These are phyloP conservation scores for Thunnus albacares DNA, from an alignment of 2,797 vertebrate genomes.

Conservation along the genomic window DNA sequence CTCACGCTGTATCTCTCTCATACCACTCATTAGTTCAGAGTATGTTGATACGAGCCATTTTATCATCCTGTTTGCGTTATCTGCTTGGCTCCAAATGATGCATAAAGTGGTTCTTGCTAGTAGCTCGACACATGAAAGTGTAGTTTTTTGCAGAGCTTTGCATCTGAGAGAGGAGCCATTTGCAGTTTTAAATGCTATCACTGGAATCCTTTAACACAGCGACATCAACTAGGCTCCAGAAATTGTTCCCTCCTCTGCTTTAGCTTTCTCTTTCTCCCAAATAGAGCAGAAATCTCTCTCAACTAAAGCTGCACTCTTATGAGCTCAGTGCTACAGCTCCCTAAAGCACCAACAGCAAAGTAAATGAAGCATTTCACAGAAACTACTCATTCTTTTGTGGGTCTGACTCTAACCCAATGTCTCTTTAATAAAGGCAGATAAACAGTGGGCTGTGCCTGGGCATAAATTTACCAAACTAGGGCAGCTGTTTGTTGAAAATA, in stretches of 20 bases:
- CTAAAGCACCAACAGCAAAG: constrained; percentile 51
- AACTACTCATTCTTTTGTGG: constrained; percentile 25
- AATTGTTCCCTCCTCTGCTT: constrained; percentile 11
- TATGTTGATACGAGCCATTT: constrained; percentile 28
- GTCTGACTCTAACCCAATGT: constrained; percentile 16
- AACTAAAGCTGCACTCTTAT: constrained; percentile 16
- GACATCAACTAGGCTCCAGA: constrained; percentile 24
- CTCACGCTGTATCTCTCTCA: constrained; percentile 22
- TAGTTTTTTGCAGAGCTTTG: constrained; percentile 29
- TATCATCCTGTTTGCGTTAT: constrained; percentile 33
- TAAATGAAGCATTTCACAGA: constrained; percentile 61
- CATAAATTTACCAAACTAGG: constrained; percentile 48
- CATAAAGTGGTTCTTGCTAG: constrained; percentile 24
- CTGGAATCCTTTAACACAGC: constrained; percentile 28
- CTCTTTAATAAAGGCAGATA: constrained; percentile 38
- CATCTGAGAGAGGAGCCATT: constrained; percentile 36
- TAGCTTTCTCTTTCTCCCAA: constrained; percentile 5
- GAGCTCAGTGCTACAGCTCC: constrained; percentile 39
- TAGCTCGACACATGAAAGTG: constrained; percentile 22
- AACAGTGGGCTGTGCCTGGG: constrained; percentile 24
- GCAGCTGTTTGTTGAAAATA: constrained; percentile 37
- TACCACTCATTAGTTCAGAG: constrained; percentile 46
- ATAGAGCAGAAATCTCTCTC: constrained; percentile 43
- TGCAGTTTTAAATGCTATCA: constrained; percentile 38
- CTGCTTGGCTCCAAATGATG: constrained; percentile 14